These are phyloP conservation scores for Anthophora plumipes DNA, from an alignment of 2,888 invertebrate genomes.

Conservation along the genomic window DNA sequence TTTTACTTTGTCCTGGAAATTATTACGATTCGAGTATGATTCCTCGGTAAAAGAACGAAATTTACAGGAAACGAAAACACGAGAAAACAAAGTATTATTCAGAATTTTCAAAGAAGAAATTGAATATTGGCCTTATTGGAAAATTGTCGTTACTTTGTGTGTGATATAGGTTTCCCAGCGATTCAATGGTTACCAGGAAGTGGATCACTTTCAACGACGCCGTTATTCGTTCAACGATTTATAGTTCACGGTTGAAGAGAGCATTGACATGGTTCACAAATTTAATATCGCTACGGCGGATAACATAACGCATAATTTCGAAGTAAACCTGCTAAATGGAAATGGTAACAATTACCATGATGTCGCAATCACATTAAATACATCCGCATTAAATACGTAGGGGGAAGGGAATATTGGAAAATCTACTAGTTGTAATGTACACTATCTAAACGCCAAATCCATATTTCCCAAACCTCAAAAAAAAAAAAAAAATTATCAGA, in stretches of 20 bases:
- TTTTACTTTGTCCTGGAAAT: no score
- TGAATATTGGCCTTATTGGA: no score
- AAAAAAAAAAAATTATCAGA: not conserved
- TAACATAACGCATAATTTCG: not conserved
- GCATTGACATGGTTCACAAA: not conserved
- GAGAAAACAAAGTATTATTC: no score
- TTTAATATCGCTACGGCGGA: not conserved
- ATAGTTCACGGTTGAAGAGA: not conserved
- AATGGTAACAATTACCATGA: slow-evolving; percentile 19
- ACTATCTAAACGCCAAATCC: no score
- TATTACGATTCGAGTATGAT: no score
- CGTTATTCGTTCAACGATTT: not conserved
- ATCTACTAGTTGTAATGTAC: not conserved
- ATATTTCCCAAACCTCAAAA: not conserved
- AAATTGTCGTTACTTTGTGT: no score
- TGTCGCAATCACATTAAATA: not conserved
- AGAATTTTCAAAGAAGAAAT: no score
- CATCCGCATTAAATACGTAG: not conserved
- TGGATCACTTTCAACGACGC: no score
- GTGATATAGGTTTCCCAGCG: no score
- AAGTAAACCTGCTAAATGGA: not conserved
- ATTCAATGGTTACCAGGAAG: not conserved
- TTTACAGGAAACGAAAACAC: no score
- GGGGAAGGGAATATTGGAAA: not conserved
- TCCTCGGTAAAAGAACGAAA: no score